A percentile compares a stretch with the other conserved stretches of the same genome.
Conservation (phyloP, 92 coral and sea anemone genomes). For the Porites evermanni region DNA sequence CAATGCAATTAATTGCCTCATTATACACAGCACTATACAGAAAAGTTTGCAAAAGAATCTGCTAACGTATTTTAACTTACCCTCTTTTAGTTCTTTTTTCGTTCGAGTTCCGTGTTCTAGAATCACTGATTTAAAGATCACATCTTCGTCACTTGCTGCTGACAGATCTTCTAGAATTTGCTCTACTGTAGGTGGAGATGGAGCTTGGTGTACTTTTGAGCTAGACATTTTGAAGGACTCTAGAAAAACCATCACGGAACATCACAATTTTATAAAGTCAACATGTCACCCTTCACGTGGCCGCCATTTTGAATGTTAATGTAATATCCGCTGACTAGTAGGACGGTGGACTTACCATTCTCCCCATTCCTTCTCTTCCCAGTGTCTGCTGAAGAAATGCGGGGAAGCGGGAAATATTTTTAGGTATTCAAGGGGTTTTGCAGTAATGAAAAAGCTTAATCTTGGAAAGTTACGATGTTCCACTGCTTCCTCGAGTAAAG, state of each 20-base stretch:
- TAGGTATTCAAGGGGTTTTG: too few relatives aligned
- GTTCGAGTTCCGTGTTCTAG: slow-evolving; percentile 2
- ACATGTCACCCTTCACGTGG: background rate
- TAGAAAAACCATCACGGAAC: slow-evolving; percentile 32
- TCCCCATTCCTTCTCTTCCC: slow-evolving; percentile 15
- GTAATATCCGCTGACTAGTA: slow-evolving; percentile 21
- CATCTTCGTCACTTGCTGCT: slow-evolving; percentile 43
- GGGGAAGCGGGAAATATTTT: slow-evolving; percentile 5
- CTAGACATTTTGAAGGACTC: slow-evolving; percentile 49
- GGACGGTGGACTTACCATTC: background rate
- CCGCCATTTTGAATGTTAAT: slow-evolving; percentile 31
- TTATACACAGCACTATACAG: background rate
- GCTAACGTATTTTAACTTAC: background rate
- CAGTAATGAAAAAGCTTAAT: slow-evolving; percentile 29
- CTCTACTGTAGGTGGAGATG: slow-evolving; percentile 66
- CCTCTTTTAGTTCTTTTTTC: background rate
- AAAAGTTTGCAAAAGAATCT: too few relatives aligned
- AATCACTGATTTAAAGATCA: slow-evolving; percentile 16
- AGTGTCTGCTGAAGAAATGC: background rate
- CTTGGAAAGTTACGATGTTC: slow-evolving; percentile 49
- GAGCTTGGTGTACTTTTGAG: slow-evolving; percentile 49
- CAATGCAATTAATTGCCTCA: background rate
- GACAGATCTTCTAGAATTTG: slow-evolving; percentile 59
- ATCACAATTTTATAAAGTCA: background rate
- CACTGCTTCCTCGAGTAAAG: slow-evolving; percentile 1